These are phyloP conservation scores for Circaetus gallicus DNA, from an alignment of 2,113 vertebrate species.

Conservation along the genomic window DNA sequence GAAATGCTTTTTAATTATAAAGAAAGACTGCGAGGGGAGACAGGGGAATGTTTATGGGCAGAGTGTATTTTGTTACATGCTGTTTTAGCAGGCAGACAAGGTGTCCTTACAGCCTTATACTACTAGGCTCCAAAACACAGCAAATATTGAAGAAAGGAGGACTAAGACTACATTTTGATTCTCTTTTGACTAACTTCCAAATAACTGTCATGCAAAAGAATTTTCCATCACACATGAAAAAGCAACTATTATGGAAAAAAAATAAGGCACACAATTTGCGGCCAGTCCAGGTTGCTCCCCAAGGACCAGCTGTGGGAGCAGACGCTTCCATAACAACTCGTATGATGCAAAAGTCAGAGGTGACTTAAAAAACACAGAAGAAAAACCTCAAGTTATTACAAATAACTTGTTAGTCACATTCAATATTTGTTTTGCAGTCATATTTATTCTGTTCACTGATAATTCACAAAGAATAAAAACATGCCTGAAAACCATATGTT, in stretches of 20 bases:
- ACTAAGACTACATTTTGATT: not conserved
- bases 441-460: not conserved
- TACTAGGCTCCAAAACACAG: not conserved
- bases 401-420: not conserved
- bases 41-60: not conserved
- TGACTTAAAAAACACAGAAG: not conserved
- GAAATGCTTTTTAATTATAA: slow-evolving; percentile 49
- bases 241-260: not conserved
- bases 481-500: not conserved
- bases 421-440: not conserved
- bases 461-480: not conserved
- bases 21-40: not conserved
- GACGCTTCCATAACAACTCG: not conserved
- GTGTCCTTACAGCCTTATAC: not conserved
- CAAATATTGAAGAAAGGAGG: not conserved
- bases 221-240: not conserved
- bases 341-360: not conserved
- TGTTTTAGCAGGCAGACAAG: slow-evolving; percentile 39
- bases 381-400: not conserved
- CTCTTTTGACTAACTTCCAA: not conserved
- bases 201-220: not conserved
- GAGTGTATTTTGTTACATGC: not conserved
- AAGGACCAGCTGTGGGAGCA: not conserved
- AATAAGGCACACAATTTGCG: not conserved
- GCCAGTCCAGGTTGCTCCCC: not conserved